phyloP scores from a whole-genome alignment of 2,888 invertebrate species.

The Adineta ricciae region DNA sequence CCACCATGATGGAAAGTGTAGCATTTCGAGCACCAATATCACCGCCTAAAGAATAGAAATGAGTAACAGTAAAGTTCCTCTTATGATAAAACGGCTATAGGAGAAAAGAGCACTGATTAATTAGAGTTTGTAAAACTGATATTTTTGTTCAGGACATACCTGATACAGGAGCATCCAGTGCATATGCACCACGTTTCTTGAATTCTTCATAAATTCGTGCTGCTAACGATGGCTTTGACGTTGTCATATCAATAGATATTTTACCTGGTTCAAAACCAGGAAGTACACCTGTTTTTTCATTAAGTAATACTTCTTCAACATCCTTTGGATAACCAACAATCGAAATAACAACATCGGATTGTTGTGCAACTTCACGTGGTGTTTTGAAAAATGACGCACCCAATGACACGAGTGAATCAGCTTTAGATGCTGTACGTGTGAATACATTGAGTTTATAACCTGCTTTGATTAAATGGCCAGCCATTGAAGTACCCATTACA shows the following conservation, averaged over 20 bases:
- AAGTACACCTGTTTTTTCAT: not conserved
- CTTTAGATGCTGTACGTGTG: conserved; percentile 1
- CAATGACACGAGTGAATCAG: not conserved
- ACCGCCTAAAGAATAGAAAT: too few species aligned
- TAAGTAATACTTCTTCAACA: conserved; percentile 18
- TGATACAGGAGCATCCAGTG: conserved; percentile 11
- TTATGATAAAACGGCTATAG: too few species aligned
- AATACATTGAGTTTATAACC: conserved; percentile 10
- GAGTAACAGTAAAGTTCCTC: too few species aligned
- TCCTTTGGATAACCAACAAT: not conserved
- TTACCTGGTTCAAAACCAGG: not conserved
- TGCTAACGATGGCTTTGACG: not conserved
- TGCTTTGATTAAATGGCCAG: not conserved
- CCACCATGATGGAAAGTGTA: conserved; percentile 6
- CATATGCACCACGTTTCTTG: not conserved
- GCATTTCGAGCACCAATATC: conserved; percentile 20
- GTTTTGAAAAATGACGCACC: not conserved
- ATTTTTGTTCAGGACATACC: not conserved
- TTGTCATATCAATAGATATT: conserved; percentile 13
- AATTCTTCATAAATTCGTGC: not conserved
- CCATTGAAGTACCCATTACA: not conserved
- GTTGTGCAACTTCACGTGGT: conserved; percentile 4
- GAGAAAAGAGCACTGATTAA: too few species aligned
- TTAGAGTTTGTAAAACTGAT: too few species aligned
- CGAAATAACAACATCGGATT: conserved; percentile 14